Base-by-base conservation (phyloP, 2,797 vertebrate genomes). In the Neoniphon sammara region DNA sequence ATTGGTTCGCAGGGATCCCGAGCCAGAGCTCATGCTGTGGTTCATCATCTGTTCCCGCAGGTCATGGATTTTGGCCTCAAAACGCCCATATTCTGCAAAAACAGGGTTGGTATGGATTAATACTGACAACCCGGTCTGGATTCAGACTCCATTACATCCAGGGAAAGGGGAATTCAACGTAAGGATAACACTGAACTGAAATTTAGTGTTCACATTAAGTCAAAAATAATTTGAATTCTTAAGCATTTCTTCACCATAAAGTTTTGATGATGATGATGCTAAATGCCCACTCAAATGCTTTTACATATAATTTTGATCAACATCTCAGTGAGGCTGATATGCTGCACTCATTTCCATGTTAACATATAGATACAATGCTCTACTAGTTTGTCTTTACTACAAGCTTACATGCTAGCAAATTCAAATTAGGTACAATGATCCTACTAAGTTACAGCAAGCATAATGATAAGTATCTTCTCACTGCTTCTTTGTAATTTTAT, bases 31-130 rank as follows among this genome's bases (percentile, higher is more conserved):
- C 97, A 98, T 97, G 93, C 97, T 98, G 96, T 98, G 96, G 94
- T 98, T 99, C 97, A 98, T 98, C 97, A 99, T 98, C 95, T 98
- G 97, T 88, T 98, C 97, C 64, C 97, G 96, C 82, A 99, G 95
- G 94, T 99, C 97, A 93, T 98, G 97, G 93, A 99, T 98, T 95
- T 98, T 98, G 90, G 97, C 97, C 92, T 99, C 97, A 88, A 99
- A 98, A 78, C 96, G 96, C 88, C 96, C 95, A 87, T 98, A 99
- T 85, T 98, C 97, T 99, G 89, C 66, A 81, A 92, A 39, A 84
- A 71, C 77, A 79, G 70, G 42, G 84, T 31, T 1, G 65, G n/a
- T 36, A 53, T 7, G 14, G 31, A 82, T 85, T 14, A 81, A 7
- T 25, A 67, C 44, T 53, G 72, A 72, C 73, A 80, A 36, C 50